Evolutionary conservation across 1,140 invertebrate genomes (phyloP), one percentile per base, ranked within the genome.

Genomic region (Galendromus occidentalis): DNA sequence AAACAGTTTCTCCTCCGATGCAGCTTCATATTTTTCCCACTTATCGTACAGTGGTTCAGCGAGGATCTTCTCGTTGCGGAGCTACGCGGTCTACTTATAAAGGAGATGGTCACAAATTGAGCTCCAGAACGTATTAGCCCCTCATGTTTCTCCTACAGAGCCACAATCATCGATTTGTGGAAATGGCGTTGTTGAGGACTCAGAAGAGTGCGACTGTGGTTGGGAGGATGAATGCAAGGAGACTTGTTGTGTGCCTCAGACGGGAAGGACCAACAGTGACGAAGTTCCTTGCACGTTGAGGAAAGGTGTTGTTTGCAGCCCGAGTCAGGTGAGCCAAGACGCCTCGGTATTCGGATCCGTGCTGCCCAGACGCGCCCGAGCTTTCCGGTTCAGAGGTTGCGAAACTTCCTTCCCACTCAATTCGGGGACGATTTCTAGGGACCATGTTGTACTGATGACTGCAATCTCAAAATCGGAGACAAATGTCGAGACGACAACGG

Each of bases 201-300:
- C 86, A 4, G 94, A 98, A 77, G 85, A 98, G 73, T 98, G 94
- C 75, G 95, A 98, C 76, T 98, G 94, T 76, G 95, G 95, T 28
- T 98, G 92, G 87, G 88, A 91, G 71, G 86, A 90, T 72, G 88
- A 91, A 72, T 97, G 93, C 75, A 84, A 86, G 65, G 90, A 96
- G 72, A 80, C 82, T 18, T 98, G 95, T 74, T 98, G 95, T 74
- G 86, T 86, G 72, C 91, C 92, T 20, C 89, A 91, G 79, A 81
- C 86, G 44, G 82, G 83, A 51, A 84, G 87, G 25, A 69, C 84
- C 86, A 4, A 79, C 82, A 0, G 68, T 77, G 18, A 42, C 41
- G 18, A 67, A 12, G 41, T 55, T 39, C 64, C 29, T 2, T 67
- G 51, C 28, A 67, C 64, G 28, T 66, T 71, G n/a, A 55, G 69